Percentiles rank a stretch among this genome's conserved stretches.
These are phyloP conservation scores for Petrolisthes cinctipes DNA, from an alignment of 2,888 invertebrate genomes.

Conservation along the genomic window DNA sequence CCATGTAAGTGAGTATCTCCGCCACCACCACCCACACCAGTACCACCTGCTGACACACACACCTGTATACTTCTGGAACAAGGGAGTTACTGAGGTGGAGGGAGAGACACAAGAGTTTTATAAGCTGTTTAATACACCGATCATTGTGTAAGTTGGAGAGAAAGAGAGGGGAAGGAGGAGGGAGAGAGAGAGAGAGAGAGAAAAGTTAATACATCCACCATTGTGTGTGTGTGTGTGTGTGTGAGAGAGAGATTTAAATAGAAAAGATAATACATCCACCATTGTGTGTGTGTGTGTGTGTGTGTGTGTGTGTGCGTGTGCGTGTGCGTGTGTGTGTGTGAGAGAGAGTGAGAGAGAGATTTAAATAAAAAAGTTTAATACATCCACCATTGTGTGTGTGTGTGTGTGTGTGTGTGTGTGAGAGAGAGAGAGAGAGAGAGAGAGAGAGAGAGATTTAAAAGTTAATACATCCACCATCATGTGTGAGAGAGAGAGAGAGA, in stretches of 20 bases:
- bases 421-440: neutral
- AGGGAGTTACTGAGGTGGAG: conserved; percentile 45
- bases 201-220: neutral
- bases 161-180: neutral
- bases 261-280: no score
- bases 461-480: no score
- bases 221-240: no score
- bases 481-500: neutral
- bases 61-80: conserved; percentile 63
- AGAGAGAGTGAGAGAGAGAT: neutral
- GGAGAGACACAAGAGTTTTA: conserved; percentile 56
- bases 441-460: neutral
- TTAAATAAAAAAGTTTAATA: neutral
- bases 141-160: conserved; percentile 56
- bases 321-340: neutral
- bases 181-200: neutral
- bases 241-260: no score
- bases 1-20: conserved; percentile 75
- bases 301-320: no score
- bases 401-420: neutral
- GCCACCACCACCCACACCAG: conserved; percentile 73
- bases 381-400: neutral
- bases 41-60: conserved; percentile 75
- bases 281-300: no score
- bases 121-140: conserved; percentile 55